Base-by-base conservation (phyloP, 2,797 vertebrate genomes). In the Brachyalestes nurse region DNA sequence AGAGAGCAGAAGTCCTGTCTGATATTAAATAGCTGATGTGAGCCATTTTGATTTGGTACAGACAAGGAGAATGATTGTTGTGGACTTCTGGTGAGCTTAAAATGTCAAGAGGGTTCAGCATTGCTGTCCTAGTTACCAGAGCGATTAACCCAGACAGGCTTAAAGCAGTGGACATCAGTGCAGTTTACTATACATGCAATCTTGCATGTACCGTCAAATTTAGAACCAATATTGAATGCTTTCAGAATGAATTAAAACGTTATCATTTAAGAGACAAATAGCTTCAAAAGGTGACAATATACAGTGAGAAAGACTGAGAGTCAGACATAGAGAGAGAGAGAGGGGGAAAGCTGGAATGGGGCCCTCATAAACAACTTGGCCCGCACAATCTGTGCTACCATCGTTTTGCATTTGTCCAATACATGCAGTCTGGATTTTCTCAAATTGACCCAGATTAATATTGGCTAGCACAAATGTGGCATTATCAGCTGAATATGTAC, bases 31-130 rank as follows among this genome's bases (percentile, higher is more conserved):
- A 81, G 73, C 73, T 77, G 80, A 81, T 64, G 65, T 21, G 55
- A 70, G 73, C 66, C 55, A 57, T 62, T 62, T 76, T 64, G 77
- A 64, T 79, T 79, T 55, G 42, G 77, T 72, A 79, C 83, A 86
- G 90, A 88, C 79, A 88, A 88, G 88, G 88, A 89, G 91, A 92
- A 92, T 92, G 91, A 92, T 92, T 92, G 92, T 92, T 93, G 91
- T 90, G 91, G 90, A 91, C 92, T 91, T 90, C 89, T 91, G 89
- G 90, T 90, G 90, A 90, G 92, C 90, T 92, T 93, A 92, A 93
- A 93, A 92, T 93, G 91, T 93, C 92, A 93, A 91, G 90, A 90
- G 91, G 90, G 90, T 92, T 93, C 91, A 93, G 87, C 89, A 90
- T 88, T 89, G 89, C 89, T 93, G 92, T 92, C 92, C 91, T 90